Evolutionary conservation across 2,888 invertebrate species (phyloP), one percentile per base, ranked within the genome.

Genomic region (Habroteleia sp.): DNA sequence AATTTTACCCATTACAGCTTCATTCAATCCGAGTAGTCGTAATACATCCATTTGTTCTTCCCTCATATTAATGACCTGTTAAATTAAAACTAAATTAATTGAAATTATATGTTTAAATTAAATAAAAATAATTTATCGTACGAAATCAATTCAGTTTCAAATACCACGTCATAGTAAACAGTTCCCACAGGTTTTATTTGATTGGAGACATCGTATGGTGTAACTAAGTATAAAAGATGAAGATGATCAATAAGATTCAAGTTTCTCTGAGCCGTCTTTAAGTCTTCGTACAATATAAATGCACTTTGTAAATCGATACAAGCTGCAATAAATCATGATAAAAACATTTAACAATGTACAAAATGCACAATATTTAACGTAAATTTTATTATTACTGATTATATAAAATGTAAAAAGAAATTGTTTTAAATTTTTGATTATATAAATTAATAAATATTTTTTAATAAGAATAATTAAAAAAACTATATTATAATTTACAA

Each of bases 191-290:
- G 92, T 42, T 88, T 89, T 11, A 93, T 85, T 52, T 91, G 90
- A 46, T 91, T 91, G 0, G 90, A 87, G 68, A 92, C 87, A 82
- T 94, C 93, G 85, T 95, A 93, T 7, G 96, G 95, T 11, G 96
- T 94, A 58, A 97, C 94, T 23, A 98, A 90, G 89, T 95, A 97
- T 48, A 98, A 89, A 11, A 99, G 90, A 89, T 99, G 98, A 27
- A 97, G 91, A 83, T 93, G 92, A 78, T 95, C 95, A 80, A 93
- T 89, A 41, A 98, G 90, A 7, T 97, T 95, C 60, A 98, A 89
- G 42, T 93, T 92, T 42, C 91, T 90, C 77, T 95, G 93, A 0
- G 96, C 96, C 52, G 88, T 86, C 73, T 91, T 90, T 69, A 98
- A 89, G 85, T 97, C 97, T 3, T 90, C 89, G 79, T 95, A 92